Evolutionary conservation across 2,113 vertebrate species (phyloP), one percentile per base, ranked within the genome.

Genomic region (Semnopithecus entellus): DNA sequence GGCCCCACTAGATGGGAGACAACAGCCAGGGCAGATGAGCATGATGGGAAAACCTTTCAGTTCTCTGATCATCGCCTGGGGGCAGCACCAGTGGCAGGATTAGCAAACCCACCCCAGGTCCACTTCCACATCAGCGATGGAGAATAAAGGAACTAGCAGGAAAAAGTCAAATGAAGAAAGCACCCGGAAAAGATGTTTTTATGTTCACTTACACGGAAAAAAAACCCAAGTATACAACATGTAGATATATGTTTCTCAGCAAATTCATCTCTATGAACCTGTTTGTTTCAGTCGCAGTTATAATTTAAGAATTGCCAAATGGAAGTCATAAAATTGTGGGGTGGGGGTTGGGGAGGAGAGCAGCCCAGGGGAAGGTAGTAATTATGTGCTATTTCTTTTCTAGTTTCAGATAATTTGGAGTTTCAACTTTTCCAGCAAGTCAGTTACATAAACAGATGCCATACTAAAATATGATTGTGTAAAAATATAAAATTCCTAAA

Each of bases 111-210:
- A 8, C 23, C 52, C 23, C 13, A 66, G 76, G 27, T 70, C 75
- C 8, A 0, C 84, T 88, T 92, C 87, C 90, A 70, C 18, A 90
- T 88, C 80, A 45, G 55, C 0, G 14, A 50, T 17, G 72, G 90
- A 95, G 68, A 90, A 94, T 35, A 81, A 85, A 85, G 84, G 59
- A 85, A 76, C 8, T 0, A 11, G 43, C 1, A 0, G 3, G 1
- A 18, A 91, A 43, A 83, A 87, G 52, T 38, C 86, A 95, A 88
- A 88, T 40, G 92, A 92, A 92, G 92, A 88, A 93, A 93, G 43
- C 0, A 0, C 66, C 64, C 72, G 38, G 97, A 94, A 98, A 98
- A 98, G 70, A 97, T 95, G 43, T 79, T 98, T 98, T 98, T 98
- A 98, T 97, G 97, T 89, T 98, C 95, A 94, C 93, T 98, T 85